Percentiles rank a stretch among this genome's conserved stretches.
phyloP scores from a whole-genome alignment of 2,113 vertebrate species.

The Macquaria australasica region DNA sequence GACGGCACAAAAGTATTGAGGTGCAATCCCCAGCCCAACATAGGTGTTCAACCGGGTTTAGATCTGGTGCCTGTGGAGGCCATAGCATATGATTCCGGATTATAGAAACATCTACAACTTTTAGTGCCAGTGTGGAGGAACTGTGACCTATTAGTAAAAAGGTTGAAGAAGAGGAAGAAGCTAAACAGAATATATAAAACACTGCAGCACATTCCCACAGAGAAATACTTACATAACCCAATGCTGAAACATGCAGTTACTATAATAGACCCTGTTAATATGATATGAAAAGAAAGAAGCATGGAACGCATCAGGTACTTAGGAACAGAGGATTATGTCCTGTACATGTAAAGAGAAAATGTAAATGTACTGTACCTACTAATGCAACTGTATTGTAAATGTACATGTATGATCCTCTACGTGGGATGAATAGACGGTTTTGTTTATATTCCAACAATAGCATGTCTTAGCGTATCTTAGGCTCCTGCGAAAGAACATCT shows the following conservation, averaged over 20 bases:
- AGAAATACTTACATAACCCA: not conserved
- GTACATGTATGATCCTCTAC: conserved; percentile 32
- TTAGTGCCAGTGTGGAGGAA: not conserved
- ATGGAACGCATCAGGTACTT: no score
- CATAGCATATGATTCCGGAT: not conserved
- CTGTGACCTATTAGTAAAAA: not conserved
- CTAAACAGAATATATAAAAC: not conserved
- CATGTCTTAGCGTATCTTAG: conserved; percentile 13
- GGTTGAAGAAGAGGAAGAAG: not conserved
- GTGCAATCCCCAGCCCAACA: not conserved
- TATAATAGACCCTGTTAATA: not conserved
- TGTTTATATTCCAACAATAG: conserved; percentile 48
- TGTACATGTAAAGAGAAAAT: conserved; percentile 2
- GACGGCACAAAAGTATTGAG: no score
- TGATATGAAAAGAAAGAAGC: not conserved
- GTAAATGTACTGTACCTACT: conserved; percentile 8
- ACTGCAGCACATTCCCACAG: not conserved
- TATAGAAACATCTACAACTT: conserved; percentile 5
- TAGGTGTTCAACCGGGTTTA: not conserved
- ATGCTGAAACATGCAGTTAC: not conserved
- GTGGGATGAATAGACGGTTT: conserved; percentile 54
- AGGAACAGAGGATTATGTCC: not conserved
- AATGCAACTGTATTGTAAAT: conserved; percentile 36
- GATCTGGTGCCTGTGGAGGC: not conserved
- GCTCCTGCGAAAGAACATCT: conserved; percentile 49